Percentiles rank a stretch among this genome's conserved stretches.
Evolutionary conservation across 2,113 vertebrate species (phyloP).

Genomic region (Canis aureus): DNA sequence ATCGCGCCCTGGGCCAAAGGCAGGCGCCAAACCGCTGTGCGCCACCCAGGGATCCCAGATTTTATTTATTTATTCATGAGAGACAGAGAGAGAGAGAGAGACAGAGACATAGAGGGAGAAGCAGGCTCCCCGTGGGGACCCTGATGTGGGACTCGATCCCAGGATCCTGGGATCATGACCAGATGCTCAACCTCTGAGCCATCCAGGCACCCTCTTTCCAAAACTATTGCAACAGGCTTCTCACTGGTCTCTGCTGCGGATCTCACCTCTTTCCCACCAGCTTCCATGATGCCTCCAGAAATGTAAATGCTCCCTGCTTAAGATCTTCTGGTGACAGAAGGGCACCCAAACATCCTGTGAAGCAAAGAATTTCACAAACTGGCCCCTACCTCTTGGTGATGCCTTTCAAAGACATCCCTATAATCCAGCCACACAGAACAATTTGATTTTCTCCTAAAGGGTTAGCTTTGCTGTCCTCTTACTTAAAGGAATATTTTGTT

Average conservation of each 20-base stretch:
- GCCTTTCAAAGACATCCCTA: background rate
- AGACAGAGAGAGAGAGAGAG: too few species aligned
- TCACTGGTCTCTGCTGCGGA: background rate
- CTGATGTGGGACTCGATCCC: too few species aligned
- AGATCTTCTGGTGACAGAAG: background rate
- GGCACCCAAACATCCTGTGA: background rate
- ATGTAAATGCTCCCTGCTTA: background rate
- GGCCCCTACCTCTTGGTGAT: background rate
- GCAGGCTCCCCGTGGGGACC: too few species aligned
- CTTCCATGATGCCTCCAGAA: background rate
- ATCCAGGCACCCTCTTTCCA: background rate
- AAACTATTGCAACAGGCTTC: background rate
- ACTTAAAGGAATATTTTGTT: background rate
- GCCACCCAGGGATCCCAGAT: too few species aligned
- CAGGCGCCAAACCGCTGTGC: too few species aligned
- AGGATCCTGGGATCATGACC: too few species aligned
- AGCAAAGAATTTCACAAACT: background rate
- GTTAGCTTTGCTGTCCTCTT: background rate
- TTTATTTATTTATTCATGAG: too few species aligned
- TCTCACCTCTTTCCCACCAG: constrained; percentile 6
- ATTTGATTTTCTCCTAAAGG: background rate
- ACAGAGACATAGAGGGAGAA: too few species aligned
- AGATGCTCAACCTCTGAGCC: too few species aligned
- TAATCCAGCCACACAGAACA: background rate
- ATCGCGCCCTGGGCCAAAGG: too few species aligned